These are phyloP conservation scores for Podotricha telesiphe DNA, from an alignment of 2,888 invertebrate genomes.

Conservation along the genomic window DNA sequence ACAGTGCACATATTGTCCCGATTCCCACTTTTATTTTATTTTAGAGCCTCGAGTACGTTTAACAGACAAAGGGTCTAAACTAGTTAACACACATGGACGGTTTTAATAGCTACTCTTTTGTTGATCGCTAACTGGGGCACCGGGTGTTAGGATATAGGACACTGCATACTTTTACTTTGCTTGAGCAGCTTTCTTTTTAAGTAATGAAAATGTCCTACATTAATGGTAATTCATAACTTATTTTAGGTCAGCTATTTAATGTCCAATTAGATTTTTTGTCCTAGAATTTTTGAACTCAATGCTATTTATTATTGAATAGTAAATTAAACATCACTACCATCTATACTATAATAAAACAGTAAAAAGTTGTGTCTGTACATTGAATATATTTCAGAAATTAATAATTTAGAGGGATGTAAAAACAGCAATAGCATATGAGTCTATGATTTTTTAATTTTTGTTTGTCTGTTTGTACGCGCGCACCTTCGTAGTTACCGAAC, in stretches of 20 bases:
- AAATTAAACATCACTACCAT: too few relatives aligned
- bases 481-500: too few relatives aligned
- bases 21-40: conserved; percentile 61
- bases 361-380: too few relatives aligned
- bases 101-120: conserved; percentile 67
- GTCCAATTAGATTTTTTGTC: too few relatives aligned
- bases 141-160: conserved; percentile 49
- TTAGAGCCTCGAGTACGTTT: conserved; percentile 57
- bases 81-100: conserved; percentile 74
- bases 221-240: neutral
- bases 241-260: neutral
- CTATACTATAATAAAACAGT: too few relatives aligned
- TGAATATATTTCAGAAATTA: too few relatives aligned
- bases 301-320: too few relatives aligned
- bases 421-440: too few relatives aligned
- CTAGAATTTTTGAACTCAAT: too few relatives aligned
- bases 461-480: too few relatives aligned
- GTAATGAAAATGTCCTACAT: conserved; percentile 32
- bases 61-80: conserved; percentile 69
- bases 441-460: too few relatives aligned
- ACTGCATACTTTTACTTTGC: conserved; percentile 50
- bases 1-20: conserved; percentile 44
- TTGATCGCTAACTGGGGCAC: conserved; percentile 61
- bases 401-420: too few relatives aligned
- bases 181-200: conserved; percentile 47